Base-by-base conservation (phyloP, 2,888 invertebrate genomes). In the Scaptomyza caliginosa region DNA sequence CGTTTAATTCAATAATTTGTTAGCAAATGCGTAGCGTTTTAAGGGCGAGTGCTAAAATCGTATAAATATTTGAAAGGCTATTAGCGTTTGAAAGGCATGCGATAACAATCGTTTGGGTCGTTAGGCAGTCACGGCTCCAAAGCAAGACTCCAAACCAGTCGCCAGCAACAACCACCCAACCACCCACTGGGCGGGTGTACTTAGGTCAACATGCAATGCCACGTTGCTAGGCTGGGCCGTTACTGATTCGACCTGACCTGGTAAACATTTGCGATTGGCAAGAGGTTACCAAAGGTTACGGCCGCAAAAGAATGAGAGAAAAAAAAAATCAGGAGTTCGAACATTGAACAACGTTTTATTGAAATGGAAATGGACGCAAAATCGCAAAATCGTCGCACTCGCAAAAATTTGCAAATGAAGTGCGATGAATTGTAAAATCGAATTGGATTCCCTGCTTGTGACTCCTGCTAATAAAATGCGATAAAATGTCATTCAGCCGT, bases 21-120 rank as follows among this genome's bases (percentile, higher is more conserved):
- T 45, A 64, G 51, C 62, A 65, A 56, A 23, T 54, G 50, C 52
- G 17, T 19, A 49, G 56, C 46, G 19, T 21, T 62, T 49, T 42
- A 28, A 21, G 28, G 39, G 17, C 40, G 32, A 40, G 50, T 49
- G 56, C 19, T 30, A 66, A 71, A 60, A 11, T 62, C 55, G 56
- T 66, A 64, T 74, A 79, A 77, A 80, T 83, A 83, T 83, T 77
- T 83, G 52, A 79, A 77, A 65, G 55, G 48, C 74, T 49, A 55
- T 73, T 59, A 63, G 64, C 34, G 51, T 48, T 45, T 28, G 34
- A 59, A 65, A 39, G 46, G 54, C 57, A 34, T 46, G 39, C 49
- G 46, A 30, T 51, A 51, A 42, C 57, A 51, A 50, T 58, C 19
- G 45, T 10, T 45, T 17, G 45, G 34, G 24, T 39, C 59, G 21